phyloP scores from a whole-genome alignment of 2,888 invertebrate species.

The Fragum whitleyi region DNA sequence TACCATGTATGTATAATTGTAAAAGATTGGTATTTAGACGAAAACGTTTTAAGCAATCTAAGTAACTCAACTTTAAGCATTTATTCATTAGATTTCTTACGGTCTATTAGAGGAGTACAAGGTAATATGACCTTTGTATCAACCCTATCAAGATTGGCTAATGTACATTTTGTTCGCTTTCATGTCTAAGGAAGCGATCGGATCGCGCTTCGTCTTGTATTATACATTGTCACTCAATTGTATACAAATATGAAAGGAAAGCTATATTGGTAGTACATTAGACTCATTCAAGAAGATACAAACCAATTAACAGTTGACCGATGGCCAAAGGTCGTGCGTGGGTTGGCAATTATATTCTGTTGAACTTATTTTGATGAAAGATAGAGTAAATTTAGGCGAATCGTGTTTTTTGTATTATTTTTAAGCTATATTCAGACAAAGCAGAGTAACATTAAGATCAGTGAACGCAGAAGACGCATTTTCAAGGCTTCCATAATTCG shows the following conservation, averaged over 20 bases:
- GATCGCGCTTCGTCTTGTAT: background rate
- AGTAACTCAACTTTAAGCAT: no score
- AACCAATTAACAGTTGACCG: background rate
- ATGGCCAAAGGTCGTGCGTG: background rate
- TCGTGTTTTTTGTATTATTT: no score
- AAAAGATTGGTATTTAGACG: no score
- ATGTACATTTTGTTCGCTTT: background rate
- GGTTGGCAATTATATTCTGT: background rate
- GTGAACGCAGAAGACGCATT: no score
- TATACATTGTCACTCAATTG: background rate
- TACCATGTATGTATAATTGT: no score
- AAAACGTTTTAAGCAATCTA: no score
- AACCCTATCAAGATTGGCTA: background rate
- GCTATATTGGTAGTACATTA: background rate
- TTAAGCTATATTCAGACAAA: no score
- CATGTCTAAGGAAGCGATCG: background rate
- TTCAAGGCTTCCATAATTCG: no score
- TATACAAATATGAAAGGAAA: slow-evolving; percentile 1
- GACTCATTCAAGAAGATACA: background rate
- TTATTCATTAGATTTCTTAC: no score
- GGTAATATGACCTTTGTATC: background rate
- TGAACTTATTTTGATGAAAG: background rate
- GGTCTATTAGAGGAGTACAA: no score
- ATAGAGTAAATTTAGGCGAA: no score
- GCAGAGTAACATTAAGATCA: no score